Conservation (phyloP, 1,140 invertebrate species). For the Drosophila kanapiae region DNA sequence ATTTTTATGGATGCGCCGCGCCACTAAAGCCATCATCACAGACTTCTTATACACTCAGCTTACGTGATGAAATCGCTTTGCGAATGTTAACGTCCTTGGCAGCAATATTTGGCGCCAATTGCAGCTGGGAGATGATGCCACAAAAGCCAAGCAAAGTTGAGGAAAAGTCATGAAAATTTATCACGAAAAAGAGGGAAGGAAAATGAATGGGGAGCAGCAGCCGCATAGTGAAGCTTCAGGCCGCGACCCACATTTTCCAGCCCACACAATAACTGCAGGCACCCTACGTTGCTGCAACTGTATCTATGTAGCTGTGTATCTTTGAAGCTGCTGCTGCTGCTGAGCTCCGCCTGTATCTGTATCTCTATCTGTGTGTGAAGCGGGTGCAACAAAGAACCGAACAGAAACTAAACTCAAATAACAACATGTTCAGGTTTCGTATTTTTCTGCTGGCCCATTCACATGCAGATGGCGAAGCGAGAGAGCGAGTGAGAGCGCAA, state of each 20-base stretch:
- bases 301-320: slow-evolving; percentile 31
- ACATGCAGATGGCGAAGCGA: slow-evolving; percentile 38
- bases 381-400: slow-evolving; percentile 57
- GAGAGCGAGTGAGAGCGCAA: slow-evolving; percentile 15
- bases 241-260: slow-evolving; percentile 50
- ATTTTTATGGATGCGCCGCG: slow-evolving; percentile 10
- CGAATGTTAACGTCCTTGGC: slow-evolving; percentile 39
- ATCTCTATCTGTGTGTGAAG: slow-evolving; percentile 19
- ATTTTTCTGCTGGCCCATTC: slow-evolving; percentile 54
- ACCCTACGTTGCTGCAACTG: slow-evolving; percentile 10
- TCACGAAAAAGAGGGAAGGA: slow-evolving; percentile 12
- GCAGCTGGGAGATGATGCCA: slow-evolving; percentile 34
- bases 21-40: slow-evolving; percentile 6
- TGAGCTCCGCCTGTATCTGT: slow-evolving; percentile 6
- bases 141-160: slow-evolving; percentile 23
- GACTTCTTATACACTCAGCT: slow-evolving; percentile 15
- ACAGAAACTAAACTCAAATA: slow-evolving; percentile 72
- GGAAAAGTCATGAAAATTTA: slow-evolving; percentile 28
- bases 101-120: slow-evolving; percentile 44
- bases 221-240: slow-evolving; percentile 29
- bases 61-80: slow-evolving; percentile 43
- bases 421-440: slow-evolving; percentile 64
- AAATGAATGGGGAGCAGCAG: neutral
- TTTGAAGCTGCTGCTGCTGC: slow-evolving; percentile 24
- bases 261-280: slow-evolving; percentile 18